Evolutionary conservation across 1,140 invertebrate species (phyloP).

Genomic region (Magallana angulata): DNA sequence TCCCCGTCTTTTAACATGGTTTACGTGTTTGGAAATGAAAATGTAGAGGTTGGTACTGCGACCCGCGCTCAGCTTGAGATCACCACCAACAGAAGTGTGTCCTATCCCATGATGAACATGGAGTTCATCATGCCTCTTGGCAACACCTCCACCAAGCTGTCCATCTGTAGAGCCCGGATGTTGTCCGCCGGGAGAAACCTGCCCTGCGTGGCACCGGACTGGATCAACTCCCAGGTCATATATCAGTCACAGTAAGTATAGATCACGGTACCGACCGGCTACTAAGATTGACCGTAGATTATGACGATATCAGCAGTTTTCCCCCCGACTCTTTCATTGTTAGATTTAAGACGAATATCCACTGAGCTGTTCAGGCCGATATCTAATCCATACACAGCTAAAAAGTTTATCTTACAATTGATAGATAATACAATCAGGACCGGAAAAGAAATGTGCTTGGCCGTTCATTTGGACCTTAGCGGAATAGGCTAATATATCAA

Average conservation of each 20-base stretch:
- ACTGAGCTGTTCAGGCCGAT: too few relatives aligned
- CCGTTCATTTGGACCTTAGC: too few relatives aligned
- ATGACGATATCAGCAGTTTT: too few relatives aligned
- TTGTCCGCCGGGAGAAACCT: conserved; percentile 65
- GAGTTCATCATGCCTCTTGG: conserved; percentile 70
- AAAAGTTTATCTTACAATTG: too few relatives aligned
- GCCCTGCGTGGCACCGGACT: conserved; percentile 59
- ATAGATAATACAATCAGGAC: too few relatives aligned
- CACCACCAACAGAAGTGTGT: conserved; percentile 60
- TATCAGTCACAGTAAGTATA: conserved; percentile 62
- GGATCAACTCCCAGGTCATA: conserved; percentile 47
- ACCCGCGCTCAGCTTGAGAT: conserved; percentile 63
- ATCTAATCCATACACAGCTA: too few relatives aligned
- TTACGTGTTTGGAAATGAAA: conserved; percentile 52
- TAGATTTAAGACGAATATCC: too few relatives aligned
- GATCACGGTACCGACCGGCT: background rate
- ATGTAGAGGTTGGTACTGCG: conserved; percentile 56
- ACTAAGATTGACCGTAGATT: background rate
- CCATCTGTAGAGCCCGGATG: conserved; percentile 66
- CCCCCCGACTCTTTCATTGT: too few relatives aligned
- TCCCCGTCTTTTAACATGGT: conserved; percentile 60
- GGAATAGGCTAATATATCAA: too few relatives aligned
- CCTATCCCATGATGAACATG: conserved; percentile 67
- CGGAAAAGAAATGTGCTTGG: too few relatives aligned
- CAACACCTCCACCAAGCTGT: conserved; percentile 58